A percentile compares a stretch with the other conserved stretches of the same genome.
These are phyloP conservation scores for Silurus glanis DNA, from an alignment of 2,113 vertebrate genomes.

Conservation along the genomic window DNA sequence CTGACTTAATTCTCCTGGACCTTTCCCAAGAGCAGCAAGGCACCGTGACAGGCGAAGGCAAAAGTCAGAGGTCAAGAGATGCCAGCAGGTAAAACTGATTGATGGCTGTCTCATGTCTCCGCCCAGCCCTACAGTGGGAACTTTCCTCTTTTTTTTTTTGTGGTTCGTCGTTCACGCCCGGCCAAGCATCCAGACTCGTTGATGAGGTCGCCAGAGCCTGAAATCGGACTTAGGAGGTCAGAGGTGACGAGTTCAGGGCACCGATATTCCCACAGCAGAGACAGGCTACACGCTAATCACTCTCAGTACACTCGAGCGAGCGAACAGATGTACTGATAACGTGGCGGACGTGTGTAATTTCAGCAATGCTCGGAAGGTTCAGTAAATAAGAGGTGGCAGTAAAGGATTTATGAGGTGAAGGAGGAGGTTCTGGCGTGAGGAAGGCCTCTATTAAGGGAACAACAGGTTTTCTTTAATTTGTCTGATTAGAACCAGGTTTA, in stretches of 20 bases:
- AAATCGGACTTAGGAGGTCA: conserved; percentile 64
- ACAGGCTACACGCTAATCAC: conserved; percentile 24
- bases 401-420: conserved; percentile 46
- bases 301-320: conserved; percentile 13
- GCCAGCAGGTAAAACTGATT: conserved; percentile 58
- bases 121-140: background rate
- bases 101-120: conserved; percentile 45
- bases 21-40: conserved; percentile 55
- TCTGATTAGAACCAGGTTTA: conserved; percentile 68
- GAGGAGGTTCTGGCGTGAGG: conserved; percentile 48
- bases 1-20: conserved; percentile 72
- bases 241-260: conserved; percentile 27
- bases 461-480: conserved; percentile 51
- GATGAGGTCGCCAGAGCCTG: conserved; percentile 51
- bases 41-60: conserved; percentile 50
- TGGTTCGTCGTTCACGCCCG: background rate
- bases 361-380: conserved; percentile 58
- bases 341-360: background rate
- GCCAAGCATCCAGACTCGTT: conserved; percentile 50
- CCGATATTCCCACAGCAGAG: conserved; percentile 37
- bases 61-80: conserved; percentile 62
- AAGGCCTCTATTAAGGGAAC: conserved; percentile 60
- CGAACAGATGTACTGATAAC: conserved; percentile 14
- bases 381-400: conserved; percentile 48
- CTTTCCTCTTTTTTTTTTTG: conserved; percentile 31